Percentiles rank a stretch among this genome's conserved stretches.
Evolutionary conservation across 2,888 invertebrate species (phyloP).

Genomic region (Thelaira solivaga): DNA sequence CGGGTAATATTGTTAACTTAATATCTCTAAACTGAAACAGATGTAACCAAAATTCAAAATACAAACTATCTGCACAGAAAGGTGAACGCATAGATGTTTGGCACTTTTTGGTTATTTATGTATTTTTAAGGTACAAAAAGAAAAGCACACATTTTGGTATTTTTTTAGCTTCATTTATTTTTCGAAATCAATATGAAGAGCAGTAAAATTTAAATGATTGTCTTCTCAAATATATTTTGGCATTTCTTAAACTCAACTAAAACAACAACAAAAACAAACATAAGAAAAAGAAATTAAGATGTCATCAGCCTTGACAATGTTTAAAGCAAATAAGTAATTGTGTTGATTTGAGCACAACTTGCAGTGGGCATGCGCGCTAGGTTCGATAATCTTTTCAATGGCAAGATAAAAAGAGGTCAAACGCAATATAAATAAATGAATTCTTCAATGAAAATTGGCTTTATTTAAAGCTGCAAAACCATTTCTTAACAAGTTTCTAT

Average conservation of each 20-base stretch:
- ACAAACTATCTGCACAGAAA: too few relatives aligned
- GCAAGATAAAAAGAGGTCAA: slow-evolving; percentile 31
- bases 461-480: slow-evolving; percentile 22
- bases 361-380: slow-evolving; percentile 66
- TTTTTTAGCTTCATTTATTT: too few relatives aligned
- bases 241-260: background rate
- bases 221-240: background rate
- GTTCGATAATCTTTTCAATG: slow-evolving; percentile 52
- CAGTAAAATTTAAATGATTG: background rate
- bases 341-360: slow-evolving; percentile 5
- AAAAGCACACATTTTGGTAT: too few relatives aligned
- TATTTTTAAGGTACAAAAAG: too few relatives aligned
- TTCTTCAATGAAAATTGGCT: slow-evolving; percentile 47
- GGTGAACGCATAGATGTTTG: too few relatives aligned
- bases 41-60: too few relatives aligned
- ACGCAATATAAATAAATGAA: slow-evolving; percentile 12
- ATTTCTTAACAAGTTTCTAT: slow-evolving; percentile 15
- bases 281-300: slow-evolving; percentile 3
- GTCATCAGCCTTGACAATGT: slow-evolving; percentile 30
- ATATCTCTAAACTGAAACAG: too few relatives aligned
- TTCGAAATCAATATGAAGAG: too few relatives aligned
- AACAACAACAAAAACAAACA: background rate
- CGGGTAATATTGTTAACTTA: too few relatives aligned
- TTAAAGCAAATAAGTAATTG: background rate
- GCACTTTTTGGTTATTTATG: too few relatives aligned